Evolutionary conservation across 1,140 invertebrate species (phyloP).

Genomic region (Anastrepha ludens): DNA sequence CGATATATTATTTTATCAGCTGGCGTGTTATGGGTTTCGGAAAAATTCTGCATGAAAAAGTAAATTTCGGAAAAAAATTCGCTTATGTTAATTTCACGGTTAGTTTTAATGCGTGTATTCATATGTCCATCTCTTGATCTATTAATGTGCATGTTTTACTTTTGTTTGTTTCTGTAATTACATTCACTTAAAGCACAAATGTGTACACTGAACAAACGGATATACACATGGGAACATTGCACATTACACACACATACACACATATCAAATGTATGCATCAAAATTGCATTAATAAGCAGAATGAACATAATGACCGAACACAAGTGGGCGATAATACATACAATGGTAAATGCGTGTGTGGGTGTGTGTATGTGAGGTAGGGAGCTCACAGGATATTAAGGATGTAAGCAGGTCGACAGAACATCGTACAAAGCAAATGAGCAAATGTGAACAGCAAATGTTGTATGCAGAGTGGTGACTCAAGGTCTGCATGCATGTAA

Average conservation of each 20-base stretch:
- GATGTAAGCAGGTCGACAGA: background rate
- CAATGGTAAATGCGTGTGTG: background rate
- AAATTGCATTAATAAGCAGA: slow-evolving; percentile 38
- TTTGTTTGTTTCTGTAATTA: slow-evolving; percentile 37
- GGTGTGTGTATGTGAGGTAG: background rate
- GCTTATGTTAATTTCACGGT: no score
- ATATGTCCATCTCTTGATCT: background rate
- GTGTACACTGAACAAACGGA: background rate
- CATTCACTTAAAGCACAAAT: background rate
- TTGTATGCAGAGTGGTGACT: background rate
- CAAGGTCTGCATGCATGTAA: background rate
- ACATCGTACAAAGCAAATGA: no score
- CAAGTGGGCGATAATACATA: slow-evolving; percentile 14
- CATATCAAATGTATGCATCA: background rate
- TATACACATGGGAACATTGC: background rate
- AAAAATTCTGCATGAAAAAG: no score
- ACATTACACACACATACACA: background rate
- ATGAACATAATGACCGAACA: background rate
- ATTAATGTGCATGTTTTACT: background rate
- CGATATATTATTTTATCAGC: no score
- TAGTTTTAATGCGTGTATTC: no score
- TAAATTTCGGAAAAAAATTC: no score
- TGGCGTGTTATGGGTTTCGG: no score
- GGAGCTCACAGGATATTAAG: background rate
- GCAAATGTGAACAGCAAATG: background rate